Evolutionary conservation across 1,140 invertebrate species (phyloP), one percentile per base, ranked within the genome.

Genomic region (Saccostrea glomerata): DNA sequence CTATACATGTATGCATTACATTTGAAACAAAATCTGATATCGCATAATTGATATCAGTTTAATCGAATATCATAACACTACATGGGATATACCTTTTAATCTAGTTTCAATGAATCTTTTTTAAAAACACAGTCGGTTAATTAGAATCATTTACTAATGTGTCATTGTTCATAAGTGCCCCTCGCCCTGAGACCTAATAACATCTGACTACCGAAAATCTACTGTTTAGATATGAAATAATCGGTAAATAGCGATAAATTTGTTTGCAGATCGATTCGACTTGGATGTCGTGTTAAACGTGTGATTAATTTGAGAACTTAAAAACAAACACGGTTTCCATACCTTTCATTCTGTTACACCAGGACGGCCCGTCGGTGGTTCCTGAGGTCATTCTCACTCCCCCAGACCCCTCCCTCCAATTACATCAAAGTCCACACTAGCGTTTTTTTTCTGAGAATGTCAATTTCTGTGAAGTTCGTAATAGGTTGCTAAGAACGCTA

Each of bases 311-410:
- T 77, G 30, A 77, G 23, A 77, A 77, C 70, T 77, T 15, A 15
- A 36, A 36, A 36, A 77, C 58, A 20, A 63, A 20, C n/a, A 20
- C 15, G 30, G 30, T n/a, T n/a, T 20, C 17, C 70, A 2, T 77
- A 77, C 70, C 70, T 77, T 77, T 77, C 70, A 77, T 77, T 77
- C 70, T 77, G 30, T 77, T 77, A 36, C 23, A 77, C 70, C 70
- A 77, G 23, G 70, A 77, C 9, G 70, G 70, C 1, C 70, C 70
- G 30, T 77, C 70, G 11, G 70, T 77, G 25, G 70, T 77, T 2
- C 70, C 70, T 2, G 70, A 77, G 25, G 70, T 77, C 70, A 30
- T 13, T 77, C 70, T 77, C 70, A 25, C 25, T 77, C 25, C 70
- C 70, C 25, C 70, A 7, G 25, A 77, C 23, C 70, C 15, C 25